These are phyloP conservation scores for Pseudeuparius sepicola DNA, from an alignment of 2,888 invertebrate species.

Conservation along the genomic window DNA sequence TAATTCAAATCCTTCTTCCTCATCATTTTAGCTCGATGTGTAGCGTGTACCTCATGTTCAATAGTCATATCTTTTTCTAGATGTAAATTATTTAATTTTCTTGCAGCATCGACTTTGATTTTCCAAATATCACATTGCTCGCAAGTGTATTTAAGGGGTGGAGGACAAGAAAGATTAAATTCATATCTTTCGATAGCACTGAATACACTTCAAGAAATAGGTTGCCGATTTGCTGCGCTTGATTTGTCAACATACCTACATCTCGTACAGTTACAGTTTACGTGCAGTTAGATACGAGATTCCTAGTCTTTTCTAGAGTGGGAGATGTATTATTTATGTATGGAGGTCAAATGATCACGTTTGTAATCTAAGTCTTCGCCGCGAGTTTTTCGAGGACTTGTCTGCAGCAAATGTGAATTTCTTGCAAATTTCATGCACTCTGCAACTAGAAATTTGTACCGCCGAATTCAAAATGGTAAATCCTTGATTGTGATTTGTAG, in stretches of 20 bases:
- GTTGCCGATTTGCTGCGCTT: conserved; percentile 1
- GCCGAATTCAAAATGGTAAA: conserved; percentile 3
- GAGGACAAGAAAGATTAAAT: no score
- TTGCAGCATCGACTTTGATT: no score
- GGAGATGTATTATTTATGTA: background rate
- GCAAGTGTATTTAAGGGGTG: no score
- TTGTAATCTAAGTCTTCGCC: conserved; percentile 3
- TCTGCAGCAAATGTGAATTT: conserved; percentile 3
- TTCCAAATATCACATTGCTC: no score
- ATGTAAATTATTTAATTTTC: no score
- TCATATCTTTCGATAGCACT: conserved; percentile 3
- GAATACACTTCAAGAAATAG: conserved; percentile 1
- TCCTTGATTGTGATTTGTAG: conserved; percentile 1
- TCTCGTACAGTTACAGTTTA: conserved; percentile 1
- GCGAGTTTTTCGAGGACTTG: conserved; percentile 2
- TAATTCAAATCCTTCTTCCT: no score
- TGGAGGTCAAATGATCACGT: conserved; percentile 1
- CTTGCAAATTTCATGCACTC: conserved; percentile 2
- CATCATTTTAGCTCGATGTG: no score
- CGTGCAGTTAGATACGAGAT: conserved; percentile 1
- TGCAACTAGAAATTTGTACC: conserved; percentile 2
- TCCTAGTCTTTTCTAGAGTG: conserved; percentile 3
- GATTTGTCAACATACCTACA: conserved; percentile 1
- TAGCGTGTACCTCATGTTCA: no score
- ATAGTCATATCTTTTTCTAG: no score